Percentiles rank a stretch among this genome's conserved stretches.
These are phyloP conservation scores for Bubo bubo DNA, from an alignment of 2,113 vertebrate genomes.

Conservation along the genomic window DNA sequence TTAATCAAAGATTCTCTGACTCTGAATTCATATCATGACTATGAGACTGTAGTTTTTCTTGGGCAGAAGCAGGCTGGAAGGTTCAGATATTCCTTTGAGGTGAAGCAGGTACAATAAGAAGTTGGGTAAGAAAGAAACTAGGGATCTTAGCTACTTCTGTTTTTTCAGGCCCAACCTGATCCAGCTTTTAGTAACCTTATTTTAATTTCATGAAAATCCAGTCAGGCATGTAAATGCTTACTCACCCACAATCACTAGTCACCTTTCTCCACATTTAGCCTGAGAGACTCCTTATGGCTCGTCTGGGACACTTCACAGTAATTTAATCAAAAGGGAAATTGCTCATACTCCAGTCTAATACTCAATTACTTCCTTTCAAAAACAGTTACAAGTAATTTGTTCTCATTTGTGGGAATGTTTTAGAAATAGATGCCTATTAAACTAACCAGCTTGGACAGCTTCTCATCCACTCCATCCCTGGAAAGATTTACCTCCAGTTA, in stretches of 20 bases:
- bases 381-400: neutral
- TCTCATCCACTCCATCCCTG: neutral
- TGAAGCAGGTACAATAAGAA: neutral
- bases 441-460: neutral
- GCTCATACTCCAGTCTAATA: neutral
- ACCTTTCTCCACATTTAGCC: neutral
- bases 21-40: neutral
- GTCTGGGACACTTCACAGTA: neutral
- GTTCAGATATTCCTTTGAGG: neutral
- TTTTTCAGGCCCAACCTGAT: neutral
- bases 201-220: neutral
- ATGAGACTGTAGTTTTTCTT: neutral
- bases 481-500: neutral
- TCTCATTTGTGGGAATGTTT: neutral
- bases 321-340: constrained; percentile 1
- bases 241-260: neutral
- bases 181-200: neutral
- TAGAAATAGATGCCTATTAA: neutral
- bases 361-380: constrained; percentile 17
- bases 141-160: neutral
- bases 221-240: neutral
- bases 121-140: neutral
- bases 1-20: neutral
- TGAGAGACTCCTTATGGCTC: neutral
- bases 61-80: neutral